Conservation (phyloP, 1,140 invertebrate genomes). For the Drosophila bipectinata region DNA sequence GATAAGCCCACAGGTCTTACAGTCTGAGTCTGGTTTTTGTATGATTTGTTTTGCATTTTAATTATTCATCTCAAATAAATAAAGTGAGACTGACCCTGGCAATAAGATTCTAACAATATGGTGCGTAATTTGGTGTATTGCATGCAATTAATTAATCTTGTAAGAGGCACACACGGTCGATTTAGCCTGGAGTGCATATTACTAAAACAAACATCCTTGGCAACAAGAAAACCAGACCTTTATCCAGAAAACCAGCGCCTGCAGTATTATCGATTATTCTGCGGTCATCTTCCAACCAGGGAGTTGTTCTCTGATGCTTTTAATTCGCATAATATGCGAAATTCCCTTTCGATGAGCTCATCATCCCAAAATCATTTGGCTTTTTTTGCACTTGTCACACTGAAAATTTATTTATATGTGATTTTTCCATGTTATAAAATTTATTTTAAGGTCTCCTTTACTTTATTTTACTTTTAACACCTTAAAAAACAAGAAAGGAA, state of each 20-base stretch:
- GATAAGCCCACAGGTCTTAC: slow-evolving; percentile 42
- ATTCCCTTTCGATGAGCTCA: slow-evolving; percentile 64
- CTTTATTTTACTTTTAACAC: slow-evolving; percentile 61
- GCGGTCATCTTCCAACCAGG: slow-evolving; percentile 15
- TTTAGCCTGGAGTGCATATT: slow-evolving; percentile 3
- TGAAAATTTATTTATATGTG: slow-evolving; percentile 58
- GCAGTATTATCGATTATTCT: slow-evolving; percentile 36
- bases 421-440: slow-evolving; percentile 56
- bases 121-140: slow-evolving; percentile 78
- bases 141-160: slow-evolving; percentile 68
- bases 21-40: slow-evolving; percentile 9
- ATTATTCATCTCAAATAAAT: slow-evolving; percentile 49
- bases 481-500: slow-evolving; percentile 10
- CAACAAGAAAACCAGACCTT: not conserved
- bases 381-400: slow-evolving; percentile 58
- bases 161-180: not conserved
- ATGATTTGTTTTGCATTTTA: slow-evolving; percentile 22
- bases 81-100: slow-evolving; percentile 32
- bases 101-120: slow-evolving; percentile 39
- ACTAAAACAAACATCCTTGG: not conserved
- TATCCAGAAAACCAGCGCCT: slow-evolving; percentile 27
- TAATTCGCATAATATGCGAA: slow-evolving; percentile 21
- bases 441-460: slow-evolving; percentile 32
- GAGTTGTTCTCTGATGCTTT: slow-evolving; percentile 42
- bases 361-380: slow-evolving; percentile 44